Evolutionary conservation across 2,888 invertebrate species (phyloP).

Genomic region (Liodrosophila aerea): DNA sequence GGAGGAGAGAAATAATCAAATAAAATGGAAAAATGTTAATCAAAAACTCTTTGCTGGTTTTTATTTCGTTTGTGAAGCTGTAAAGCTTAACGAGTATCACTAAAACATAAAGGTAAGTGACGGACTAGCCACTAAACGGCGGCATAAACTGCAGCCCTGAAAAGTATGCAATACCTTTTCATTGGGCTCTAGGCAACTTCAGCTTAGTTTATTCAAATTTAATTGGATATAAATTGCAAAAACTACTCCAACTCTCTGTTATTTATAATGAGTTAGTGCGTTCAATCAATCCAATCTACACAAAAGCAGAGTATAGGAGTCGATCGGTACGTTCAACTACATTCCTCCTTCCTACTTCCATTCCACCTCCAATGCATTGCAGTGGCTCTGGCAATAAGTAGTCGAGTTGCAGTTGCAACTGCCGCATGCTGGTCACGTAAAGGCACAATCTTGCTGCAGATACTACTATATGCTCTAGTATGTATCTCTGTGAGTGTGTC

Average conservation of each 20-base stretch:
- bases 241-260: no score
- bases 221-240: no score
- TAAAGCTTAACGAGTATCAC: background rate
- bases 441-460: slow-evolving; percentile 47
- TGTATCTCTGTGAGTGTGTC: slow-evolving; percentile 3
- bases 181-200: background rate
- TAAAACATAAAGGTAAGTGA: slow-evolving; percentile 28
- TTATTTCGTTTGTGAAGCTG: background rate
- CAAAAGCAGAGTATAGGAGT: no score
- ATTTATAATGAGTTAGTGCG: no score
- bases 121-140: background rate
- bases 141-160: no score
- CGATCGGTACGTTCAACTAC: no score
- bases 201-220: no score
- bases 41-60: slow-evolving; percentile 43
- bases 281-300: no score
- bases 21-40: slow-evolving; percentile 77
- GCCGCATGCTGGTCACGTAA: slow-evolving; percentile 68
- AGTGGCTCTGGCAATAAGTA: slow-evolving; percentile 20
- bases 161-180: slow-evolving; percentile 19
- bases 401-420: slow-evolving; percentile 25
- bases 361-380: slow-evolving; percentile 29
- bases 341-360: slow-evolving; percentile 37
- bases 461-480: no score
- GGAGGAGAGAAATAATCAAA: slow-evolving; percentile 73